A percentile compares a stretch with the other conserved stretches of the same genome.
Evolutionary conservation across 2,113 vertebrate genomes (phyloP).

Genomic region (Sialia sialis): DNA sequence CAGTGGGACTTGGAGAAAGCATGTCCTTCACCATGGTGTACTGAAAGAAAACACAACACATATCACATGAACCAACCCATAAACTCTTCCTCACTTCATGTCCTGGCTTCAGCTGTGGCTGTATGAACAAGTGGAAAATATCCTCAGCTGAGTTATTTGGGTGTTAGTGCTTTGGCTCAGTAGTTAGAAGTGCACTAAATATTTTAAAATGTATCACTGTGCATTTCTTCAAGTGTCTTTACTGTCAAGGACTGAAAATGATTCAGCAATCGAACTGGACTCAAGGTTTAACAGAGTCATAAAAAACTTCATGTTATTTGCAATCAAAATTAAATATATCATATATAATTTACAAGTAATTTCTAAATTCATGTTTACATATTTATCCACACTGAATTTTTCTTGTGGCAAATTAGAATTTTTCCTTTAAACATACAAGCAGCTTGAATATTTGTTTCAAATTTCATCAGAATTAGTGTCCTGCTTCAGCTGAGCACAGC

Average conservation of each 20-base stretch:
- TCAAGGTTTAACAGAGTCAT: not conserved
- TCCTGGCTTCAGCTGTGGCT: not conserved
- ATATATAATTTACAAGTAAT: not conserved
- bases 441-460: not conserved
- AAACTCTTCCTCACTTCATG: not conserved
- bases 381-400: not conserved
- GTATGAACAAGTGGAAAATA: not conserved
- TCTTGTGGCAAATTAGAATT: not conserved
- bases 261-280: not conserved
- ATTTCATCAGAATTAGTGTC: not conserved
- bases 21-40: slow-evolving; percentile 90
- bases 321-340: not conserved
- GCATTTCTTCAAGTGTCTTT: not conserved
- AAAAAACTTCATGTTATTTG: not conserved
- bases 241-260: not conserved
- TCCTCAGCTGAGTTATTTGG: not conserved
- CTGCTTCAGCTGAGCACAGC: not conserved
- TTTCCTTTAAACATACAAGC: not conserved
- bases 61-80: not conserved
- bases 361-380: not conserved
- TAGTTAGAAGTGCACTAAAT: not conserved
- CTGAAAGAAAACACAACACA: slow-evolving; percentile 58
- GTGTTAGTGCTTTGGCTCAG: not conserved
- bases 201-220: not conserved
- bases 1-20: slow-evolving; percentile 85